Percentiles rank a stretch among this genome's conserved stretches.
Conservation (phyloP, 2,113 vertebrate species). For the Otocyon megalotis region DNA sequence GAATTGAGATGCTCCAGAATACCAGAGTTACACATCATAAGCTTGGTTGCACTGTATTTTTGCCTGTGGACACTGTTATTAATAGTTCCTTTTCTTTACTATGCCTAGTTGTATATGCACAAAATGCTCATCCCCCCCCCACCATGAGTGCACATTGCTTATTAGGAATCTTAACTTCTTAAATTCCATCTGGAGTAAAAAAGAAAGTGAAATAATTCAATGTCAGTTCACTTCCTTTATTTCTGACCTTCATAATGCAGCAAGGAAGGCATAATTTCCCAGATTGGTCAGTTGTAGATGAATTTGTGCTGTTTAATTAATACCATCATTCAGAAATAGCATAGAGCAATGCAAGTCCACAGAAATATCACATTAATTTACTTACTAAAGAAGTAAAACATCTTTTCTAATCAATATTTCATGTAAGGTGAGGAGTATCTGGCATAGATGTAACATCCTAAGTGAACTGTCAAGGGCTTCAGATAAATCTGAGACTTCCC, state of each 20-base stretch:
- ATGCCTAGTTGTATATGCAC: background rate
- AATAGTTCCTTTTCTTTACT: background rate
- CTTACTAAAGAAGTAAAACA: background rate
- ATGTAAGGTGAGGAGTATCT: background rate
- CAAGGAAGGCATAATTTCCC: background rate
- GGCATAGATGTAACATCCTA: background rate
- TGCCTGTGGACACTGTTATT: background rate
- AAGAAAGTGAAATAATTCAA: background rate
- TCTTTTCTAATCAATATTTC: conserved; percentile 40
- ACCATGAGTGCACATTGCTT: background rate
- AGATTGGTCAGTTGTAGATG: background rate
- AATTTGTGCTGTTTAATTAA: conserved; percentile 26
- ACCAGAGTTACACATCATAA: background rate
- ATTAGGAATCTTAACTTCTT: background rate
- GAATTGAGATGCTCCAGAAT: background rate
- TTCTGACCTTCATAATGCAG: background rate
- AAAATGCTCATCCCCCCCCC: background rate
- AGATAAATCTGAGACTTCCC: background rate
- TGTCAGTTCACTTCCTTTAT: background rate
- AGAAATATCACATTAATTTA: conserved; percentile 19
- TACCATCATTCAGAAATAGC: background rate
- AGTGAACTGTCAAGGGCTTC: background rate
- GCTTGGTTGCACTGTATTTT: background rate
- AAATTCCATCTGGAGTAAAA: background rate
- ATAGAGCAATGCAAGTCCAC: background rate